phyloP scores from a whole-genome alignment of 2,113 vertebrate species.

The Perccottus glenii region DNA sequence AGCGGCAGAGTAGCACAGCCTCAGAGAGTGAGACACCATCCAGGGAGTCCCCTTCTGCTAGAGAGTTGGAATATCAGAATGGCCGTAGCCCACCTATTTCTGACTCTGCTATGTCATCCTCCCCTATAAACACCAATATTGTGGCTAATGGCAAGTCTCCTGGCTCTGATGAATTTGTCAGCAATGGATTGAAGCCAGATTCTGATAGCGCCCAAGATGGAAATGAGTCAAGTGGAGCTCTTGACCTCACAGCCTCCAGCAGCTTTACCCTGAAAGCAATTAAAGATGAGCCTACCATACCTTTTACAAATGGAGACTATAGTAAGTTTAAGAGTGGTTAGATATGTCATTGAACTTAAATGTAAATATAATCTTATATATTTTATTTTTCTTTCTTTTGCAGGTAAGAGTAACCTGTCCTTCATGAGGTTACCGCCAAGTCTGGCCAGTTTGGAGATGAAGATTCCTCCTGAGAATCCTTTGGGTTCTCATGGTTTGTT shows the following conservation, averaged over 20 bases:
- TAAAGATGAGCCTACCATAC: conserved; percentile 84
- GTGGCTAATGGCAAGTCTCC: conserved; percentile 83
- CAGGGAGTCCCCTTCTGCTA: conserved; percentile 82
- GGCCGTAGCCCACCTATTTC: conserved; percentile 84
- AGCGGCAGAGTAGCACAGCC: conserved; percentile 87
- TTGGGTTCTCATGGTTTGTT: conserved; percentile 79
- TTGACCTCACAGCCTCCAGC: conserved; percentile 89
- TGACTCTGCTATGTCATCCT: conserved; percentile 77
- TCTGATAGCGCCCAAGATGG: conserved; percentile 72
- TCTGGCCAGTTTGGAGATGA: conserved; percentile 91
- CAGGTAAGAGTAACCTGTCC: conserved; percentile 82
- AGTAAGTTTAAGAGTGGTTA: conserved; percentile 64
- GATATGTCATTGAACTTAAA: not conserved
- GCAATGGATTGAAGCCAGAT: conserved; percentile 68
- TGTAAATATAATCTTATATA: not conserved
- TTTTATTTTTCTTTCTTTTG: not conserved
- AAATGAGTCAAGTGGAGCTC: conserved; percentile 84
- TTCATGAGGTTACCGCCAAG: conserved; percentile 86
- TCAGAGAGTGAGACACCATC: conserved; percentile 87
- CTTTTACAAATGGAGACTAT: conserved; percentile 82
- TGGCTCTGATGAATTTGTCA: conserved; percentile 74
- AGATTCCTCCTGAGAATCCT: conserved; percentile 81
- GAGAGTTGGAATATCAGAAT: conserved; percentile 86
- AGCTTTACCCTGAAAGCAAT: conserved; percentile 80
- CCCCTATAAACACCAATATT: conserved; percentile 84